phyloP scores from a whole-genome alignment of 2,888 invertebrate genomes.

The Cyaniris semiargus region DNA sequence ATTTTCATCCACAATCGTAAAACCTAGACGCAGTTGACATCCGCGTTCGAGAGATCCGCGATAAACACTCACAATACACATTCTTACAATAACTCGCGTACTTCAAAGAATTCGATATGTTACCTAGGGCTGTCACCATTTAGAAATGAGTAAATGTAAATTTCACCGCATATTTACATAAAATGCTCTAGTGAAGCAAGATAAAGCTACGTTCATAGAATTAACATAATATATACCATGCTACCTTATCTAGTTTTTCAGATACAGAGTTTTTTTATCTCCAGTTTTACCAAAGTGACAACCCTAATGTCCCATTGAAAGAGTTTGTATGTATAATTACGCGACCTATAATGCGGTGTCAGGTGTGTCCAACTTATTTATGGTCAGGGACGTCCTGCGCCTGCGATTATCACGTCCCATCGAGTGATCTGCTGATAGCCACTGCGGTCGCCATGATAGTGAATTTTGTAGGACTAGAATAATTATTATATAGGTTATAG shows the following conservation, averaged over 20 bases:
- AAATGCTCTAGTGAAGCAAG: neutral
- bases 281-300: neutral
- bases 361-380: constrained; percentile 61
- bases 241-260: neutral
- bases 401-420: constrained; percentile 64
- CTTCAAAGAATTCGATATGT: constrained; percentile 49
- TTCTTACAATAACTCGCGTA: constrained; percentile 52
- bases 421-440: constrained; percentile 52
- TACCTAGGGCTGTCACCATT: neutral
- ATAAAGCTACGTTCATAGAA: neutral
- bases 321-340: constrained; percentile 63
- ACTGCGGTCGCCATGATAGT: constrained; percentile 25
- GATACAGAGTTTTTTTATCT: neutral
- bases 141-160: neutral
- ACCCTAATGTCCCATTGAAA: neutral
- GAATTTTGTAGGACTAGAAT: neutral
- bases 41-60: constrained; percentile 10
- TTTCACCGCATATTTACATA: neutral
- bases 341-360: constrained; percentile 65
- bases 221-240: no score
- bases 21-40: constrained; percentile 12
- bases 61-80: constrained; percentile 31
- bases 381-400: constrained; percentile 47
- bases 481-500: no score
- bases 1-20: constrained; percentile 25